These are phyloP conservation scores for Erythrolamprus reginae DNA, from an alignment of 2,113 vertebrate species.

Conservation along the genomic window DNA sequence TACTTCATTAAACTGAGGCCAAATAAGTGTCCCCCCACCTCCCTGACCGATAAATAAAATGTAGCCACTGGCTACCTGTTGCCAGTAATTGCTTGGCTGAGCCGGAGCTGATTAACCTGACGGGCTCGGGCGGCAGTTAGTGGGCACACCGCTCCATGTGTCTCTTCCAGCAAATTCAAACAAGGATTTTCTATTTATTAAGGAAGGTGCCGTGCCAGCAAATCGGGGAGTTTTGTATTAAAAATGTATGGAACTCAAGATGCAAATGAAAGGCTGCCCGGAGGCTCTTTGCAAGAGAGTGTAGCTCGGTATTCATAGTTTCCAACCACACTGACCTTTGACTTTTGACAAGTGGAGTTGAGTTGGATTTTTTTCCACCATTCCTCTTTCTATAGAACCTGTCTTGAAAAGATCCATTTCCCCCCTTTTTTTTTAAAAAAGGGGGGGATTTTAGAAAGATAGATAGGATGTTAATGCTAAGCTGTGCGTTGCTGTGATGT, in stretches of 20 bases:
- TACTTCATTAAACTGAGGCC: neutral
- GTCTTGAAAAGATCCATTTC: neutral
- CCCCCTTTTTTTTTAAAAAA: neutral
- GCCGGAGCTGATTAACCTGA: rapidly evolving
- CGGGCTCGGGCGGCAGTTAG: neutral
- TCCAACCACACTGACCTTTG: neutral
- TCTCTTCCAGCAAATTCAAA: neutral
- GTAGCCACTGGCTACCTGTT: neutral
- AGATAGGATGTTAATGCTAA: neutral
- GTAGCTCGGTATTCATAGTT: rapidly evolving
- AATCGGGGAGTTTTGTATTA: neutral
- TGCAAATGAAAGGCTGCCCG: rapidly evolving
- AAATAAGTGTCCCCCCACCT: too few species aligned
- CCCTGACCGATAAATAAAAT: slow-evolving; percentile 1
- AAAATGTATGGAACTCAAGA: neutral
- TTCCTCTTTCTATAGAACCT: neutral
- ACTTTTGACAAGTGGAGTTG: neutral
- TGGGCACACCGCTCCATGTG: neutral
- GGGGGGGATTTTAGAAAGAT: neutral
- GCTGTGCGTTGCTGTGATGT: neutral
- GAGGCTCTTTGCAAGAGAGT: neutral
- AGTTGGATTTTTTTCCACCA: too few species aligned
- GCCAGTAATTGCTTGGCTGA: neutral
- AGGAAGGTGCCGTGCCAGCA: rapidly evolving
- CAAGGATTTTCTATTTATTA: neutral